Evolutionary conservation across 2,113 vertebrate species (phyloP), one percentile per base, ranked within the genome.

Genomic region (Atherinomorus stipes): DNA sequence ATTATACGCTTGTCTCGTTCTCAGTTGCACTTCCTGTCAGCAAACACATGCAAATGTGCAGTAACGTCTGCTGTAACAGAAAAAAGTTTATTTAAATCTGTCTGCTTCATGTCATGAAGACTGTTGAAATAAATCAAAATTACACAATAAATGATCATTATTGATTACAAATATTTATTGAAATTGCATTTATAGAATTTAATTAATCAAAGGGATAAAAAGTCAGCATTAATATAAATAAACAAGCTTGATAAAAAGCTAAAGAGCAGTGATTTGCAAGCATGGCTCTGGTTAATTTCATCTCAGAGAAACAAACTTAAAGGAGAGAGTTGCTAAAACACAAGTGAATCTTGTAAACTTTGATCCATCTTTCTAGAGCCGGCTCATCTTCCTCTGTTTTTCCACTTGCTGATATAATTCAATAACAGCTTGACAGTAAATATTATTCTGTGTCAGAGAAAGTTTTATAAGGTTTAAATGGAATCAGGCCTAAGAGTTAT

Each of bases 401-500:
- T 23, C 66, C 8, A 28, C 25, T 22, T 31, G 50, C 52, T 71
- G 63, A 61, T 50, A 84, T 88, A 89, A 93, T 85, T 78, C 37
- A 87, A 92, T 90, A 65, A 83, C 83, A 78, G 73, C 70, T 80
- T 86, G 89, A 88, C 84, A 89, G 84, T 85, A 92, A 92, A 93
- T 88, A 88, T 91, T 86, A 78, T 88, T 90, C 67, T 78, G 45
- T 75, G 80, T 92, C 78, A 76, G 65, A 84, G 66, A 89, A 84
- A 68, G 70, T 87, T 91, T 88, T 76, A 82, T 83, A 79, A 57
- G 59, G 71, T 60, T 81, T 65, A 87, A 88, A 88, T 88, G 78
- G 84, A 91, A 90, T 90, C 86, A 87, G 85, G 84, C 69, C 54
- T 78, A 59, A 89, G 83, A 70, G 67, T 85, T 85, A 78, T 74